These are phyloP conservation scores for Probaryconus sp. DNA, from an alignment of 1,140 invertebrate genomes.

Conservation along the genomic window DNA sequence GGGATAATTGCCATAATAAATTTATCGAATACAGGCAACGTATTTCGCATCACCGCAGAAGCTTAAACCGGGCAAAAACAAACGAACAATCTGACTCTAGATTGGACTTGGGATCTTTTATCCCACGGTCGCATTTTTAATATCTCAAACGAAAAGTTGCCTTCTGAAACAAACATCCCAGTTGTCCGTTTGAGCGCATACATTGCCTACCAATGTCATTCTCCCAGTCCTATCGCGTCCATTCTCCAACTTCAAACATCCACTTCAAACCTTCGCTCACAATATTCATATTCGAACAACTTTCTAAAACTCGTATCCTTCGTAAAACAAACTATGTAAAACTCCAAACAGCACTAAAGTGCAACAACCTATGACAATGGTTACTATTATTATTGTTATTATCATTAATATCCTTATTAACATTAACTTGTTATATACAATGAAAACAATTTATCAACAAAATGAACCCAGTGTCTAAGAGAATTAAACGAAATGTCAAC, in stretches of 20 bases:
- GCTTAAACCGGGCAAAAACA: constrained; percentile 27
- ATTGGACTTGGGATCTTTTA: constrained; percentile 34
- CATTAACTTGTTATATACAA: too few species aligned
- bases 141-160: constrained; percentile 55
- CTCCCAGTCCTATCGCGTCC: constrained; percentile 41
- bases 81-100: constrained; percentile 33
- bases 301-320: constrained; percentile 58
- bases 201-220: constrained; percentile 49
- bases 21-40: constrained; percentile 30
- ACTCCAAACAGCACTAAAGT: constrained; percentile 39
- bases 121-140: constrained; percentile 42
- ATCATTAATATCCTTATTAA: too few species aligned
- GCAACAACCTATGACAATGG: too few species aligned
- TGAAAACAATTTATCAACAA: too few species aligned
- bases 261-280: constrained; percentile 49
- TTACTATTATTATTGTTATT: too few species aligned
- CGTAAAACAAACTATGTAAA: constrained; percentile 59
- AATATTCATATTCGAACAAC: constrained; percentile 58
- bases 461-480: too few species aligned
- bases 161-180: constrained; percentile 43
- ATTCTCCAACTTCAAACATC: constrained; percentile 54
- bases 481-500: too few species aligned
- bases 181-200: constrained; percentile 48
- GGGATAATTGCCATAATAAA: constrained; percentile 38
- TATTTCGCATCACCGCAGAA: constrained; percentile 34